Base-by-base conservation (phyloP, 2,797 vertebrate species). In the Choloepus didactylus region DNA sequence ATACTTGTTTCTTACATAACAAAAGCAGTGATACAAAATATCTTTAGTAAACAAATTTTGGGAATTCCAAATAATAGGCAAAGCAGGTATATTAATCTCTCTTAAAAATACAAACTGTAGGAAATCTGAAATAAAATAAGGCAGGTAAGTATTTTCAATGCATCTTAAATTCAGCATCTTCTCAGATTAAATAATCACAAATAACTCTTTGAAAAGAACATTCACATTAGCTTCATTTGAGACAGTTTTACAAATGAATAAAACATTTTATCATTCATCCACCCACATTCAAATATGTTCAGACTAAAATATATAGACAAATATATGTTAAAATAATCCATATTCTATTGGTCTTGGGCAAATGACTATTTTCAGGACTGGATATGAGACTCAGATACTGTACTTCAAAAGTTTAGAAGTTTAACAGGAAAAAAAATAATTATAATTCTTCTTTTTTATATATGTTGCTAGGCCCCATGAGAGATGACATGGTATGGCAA, bases 261-360 rank as follows among this genome's bases (percentile, higher is more conserved):
- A 95, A 96, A 90, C 16, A 66, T 64, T 76, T 64, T 80, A 49
- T 82, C 44, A 83, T 91, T 90, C 89, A 80, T 93, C 66, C 38
- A 94, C 49, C 41, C 29, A 96, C 83, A 95, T 92, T 83, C 46
- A 95, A 94, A 89, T 91, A 89, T 66, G 49, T 90, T 95, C 67
- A 56, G 18, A 72, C 46, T 84, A 67, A 95, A 95, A 93, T 77
- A 77, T 72, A 77, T 31, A 77, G 56, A 75, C 18, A 96, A 87
- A 51, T 62, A 83, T 38, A 89, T 80, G 59, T 95, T 56, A 89
- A 96, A 97, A 92, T 75, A 80, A 85, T 83, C 35, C 38, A 62
- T 67, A 94, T 59, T 92, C 23, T 49, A 83, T 11, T 56, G 54
- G 4, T 2, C 87, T 69, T 64, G 35, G 31, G 44, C 16, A 96